phyloP scores from a whole-genome alignment of 1,140 invertebrate species.

The Drosophila aff. region DNA sequence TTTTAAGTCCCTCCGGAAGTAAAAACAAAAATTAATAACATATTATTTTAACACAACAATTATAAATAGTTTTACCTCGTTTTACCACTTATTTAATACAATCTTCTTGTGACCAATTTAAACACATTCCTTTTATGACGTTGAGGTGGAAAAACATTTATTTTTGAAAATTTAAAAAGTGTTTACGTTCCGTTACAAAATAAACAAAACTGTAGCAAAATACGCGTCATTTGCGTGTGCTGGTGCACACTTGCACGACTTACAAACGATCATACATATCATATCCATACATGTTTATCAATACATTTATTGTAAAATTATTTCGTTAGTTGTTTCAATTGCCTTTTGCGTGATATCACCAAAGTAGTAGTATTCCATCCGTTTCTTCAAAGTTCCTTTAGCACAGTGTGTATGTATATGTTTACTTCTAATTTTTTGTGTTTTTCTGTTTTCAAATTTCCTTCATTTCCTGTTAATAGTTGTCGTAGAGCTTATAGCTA shows the following conservation, averaged over 20 bases:
- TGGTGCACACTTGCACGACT: constrained; percentile 51
- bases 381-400: constrained; percentile 54
- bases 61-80: no score
- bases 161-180: constrained; percentile 67
- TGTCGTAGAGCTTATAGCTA: constrained; percentile 65
- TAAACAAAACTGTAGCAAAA: constrained; percentile 64
- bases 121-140: constrained; percentile 11
- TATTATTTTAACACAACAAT: no score
- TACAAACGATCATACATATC: constrained; percentile 24
- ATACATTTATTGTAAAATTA: constrained; percentile 67
- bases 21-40: no score
- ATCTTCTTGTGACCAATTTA: not conserved
- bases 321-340: constrained; percentile 78
- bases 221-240: constrained; percentile 36
- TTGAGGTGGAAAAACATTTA: constrained; percentile 78
- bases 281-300: constrained; percentile 40
- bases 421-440: constrained; percentile 28
- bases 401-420: constrained; percentile 40
- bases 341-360: constrained; percentile 82
- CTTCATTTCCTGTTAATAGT: constrained; percentile 40
- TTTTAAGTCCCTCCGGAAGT: not conserved
- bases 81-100: not conserved
- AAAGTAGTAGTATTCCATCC: constrained; percentile 66
- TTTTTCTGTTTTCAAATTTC: constrained; percentile 3
- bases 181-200: constrained; percentile 54